A percentile compares a stretch with the other conserved stretches of the same genome.
These are phyloP conservation scores for Cryptocephalus primarius DNA, from an alignment of 2,888 invertebrate species.

Conservation along the genomic window DNA sequence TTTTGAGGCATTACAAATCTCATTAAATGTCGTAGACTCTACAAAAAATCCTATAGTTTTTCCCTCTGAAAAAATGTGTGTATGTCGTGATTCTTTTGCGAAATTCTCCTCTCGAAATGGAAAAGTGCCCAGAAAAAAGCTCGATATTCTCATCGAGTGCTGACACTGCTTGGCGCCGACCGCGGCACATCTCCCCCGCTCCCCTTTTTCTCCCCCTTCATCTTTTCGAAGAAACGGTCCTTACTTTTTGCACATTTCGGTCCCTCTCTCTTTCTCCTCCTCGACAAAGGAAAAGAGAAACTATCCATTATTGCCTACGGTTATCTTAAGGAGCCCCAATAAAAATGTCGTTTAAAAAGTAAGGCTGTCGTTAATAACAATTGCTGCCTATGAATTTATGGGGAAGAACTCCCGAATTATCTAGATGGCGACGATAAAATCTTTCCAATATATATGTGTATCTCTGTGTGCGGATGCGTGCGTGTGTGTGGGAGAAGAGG, in stretches of 20 bases:
- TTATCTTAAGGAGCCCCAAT: constrained; percentile 40
- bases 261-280: constrained; percentile 20
- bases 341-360: constrained; percentile 39
- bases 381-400: constrained; percentile 36
- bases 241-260: constrained; percentile 35
- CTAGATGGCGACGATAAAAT: constrained; percentile 27
- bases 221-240: constrained; percentile 25
- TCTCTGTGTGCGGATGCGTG: neutral
- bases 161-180: too few species aligned
- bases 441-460: constrained; percentile 14
- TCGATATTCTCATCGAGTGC: too few species aligned
- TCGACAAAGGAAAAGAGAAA: constrained; percentile 36
- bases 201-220: too few species aligned
- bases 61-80: too few species aligned
- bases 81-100: too few species aligned
- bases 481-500: constrained; percentile 14
- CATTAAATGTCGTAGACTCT: too few species aligned
- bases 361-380: constrained; percentile 33
- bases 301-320: constrained; percentile 40
- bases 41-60: too few species aligned
- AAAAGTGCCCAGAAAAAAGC: too few species aligned
- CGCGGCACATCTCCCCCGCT: too few species aligned
- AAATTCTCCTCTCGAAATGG: too few species aligned
- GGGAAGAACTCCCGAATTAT: constrained; percentile 29
- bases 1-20: too few species aligned